These are phyloP conservation scores for Chaetops frenatus DNA, from an alignment of 2,113 vertebrate genomes.

Conservation along the genomic window DNA sequence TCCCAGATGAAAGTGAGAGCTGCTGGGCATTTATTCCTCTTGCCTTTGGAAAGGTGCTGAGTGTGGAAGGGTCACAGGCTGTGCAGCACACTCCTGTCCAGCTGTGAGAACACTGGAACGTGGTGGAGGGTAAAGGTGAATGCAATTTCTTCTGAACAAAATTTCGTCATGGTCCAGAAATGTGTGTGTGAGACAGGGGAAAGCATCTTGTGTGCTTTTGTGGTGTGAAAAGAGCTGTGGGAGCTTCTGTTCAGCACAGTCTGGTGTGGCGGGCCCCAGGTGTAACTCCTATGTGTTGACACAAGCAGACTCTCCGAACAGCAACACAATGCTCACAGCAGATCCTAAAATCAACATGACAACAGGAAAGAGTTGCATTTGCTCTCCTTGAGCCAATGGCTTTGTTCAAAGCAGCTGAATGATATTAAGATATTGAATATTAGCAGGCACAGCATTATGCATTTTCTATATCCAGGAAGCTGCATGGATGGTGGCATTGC, in stretches of 20 bases:
- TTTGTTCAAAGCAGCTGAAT: not conserved
- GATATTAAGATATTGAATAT: not conserved
- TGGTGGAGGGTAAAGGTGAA: not conserved
- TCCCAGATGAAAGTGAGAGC: not conserved
- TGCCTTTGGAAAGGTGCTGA: not conserved
- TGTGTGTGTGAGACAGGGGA: not conserved
- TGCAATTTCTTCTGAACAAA: not conserved
- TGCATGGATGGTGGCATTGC: not conserved
- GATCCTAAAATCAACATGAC: not conserved
- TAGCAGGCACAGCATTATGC: not conserved
- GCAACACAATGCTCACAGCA: not conserved
- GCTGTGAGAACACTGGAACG: fast-evolving
- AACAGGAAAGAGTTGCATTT: not conserved
- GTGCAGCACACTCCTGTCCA: not conserved
- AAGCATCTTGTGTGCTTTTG: not conserved
- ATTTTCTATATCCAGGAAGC: not conserved
- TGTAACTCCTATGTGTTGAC: not conserved
- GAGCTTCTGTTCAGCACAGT: not conserved
- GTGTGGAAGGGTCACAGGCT: not conserved
- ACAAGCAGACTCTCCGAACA: not conserved
- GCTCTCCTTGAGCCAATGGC: not conserved
- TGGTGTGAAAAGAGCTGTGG: not conserved
- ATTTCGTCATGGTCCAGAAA: not conserved
- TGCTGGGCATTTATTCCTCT: not conserved
- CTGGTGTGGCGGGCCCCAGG: not conserved